A percentile compares a stretch with the other conserved stretches of the same genome.
These are phyloP conservation scores for Neolamprologus toae DNA, from an alignment of 2,113 vertebrate genomes.

Conservation along the genomic window DNA sequence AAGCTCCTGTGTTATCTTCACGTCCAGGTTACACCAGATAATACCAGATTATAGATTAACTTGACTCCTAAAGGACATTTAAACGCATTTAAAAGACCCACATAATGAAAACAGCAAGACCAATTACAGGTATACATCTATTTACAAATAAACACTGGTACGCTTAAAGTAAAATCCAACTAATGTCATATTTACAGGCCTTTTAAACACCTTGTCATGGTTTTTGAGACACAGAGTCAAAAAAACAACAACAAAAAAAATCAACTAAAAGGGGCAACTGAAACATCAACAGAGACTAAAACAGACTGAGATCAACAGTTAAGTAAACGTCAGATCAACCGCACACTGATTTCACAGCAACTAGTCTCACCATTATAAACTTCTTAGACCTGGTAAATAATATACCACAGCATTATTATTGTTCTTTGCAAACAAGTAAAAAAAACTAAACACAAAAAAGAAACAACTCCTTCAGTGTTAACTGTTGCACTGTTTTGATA, in stretches of 20 bases:
- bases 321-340: background rate
- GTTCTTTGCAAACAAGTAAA: background rate
- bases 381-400: background rate
- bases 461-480: fast-evolving
- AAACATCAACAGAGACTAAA: background rate
- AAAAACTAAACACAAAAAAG: background rate
- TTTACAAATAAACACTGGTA: background rate
- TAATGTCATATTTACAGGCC: background rate
- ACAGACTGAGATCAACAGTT: background rate
- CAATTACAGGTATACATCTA: background rate
- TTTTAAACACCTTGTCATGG: background rate
- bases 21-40: background rate
- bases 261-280: background rate
- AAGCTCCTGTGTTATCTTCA: background rate
- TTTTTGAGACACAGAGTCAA: background rate
- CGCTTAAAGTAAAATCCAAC: background rate
- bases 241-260: fast-evolving
- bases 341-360: background rate
- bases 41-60: background rate
- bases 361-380: background rate
- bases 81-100: background rate
- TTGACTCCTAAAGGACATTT: background rate
- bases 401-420: background rate
- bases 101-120: background rate
- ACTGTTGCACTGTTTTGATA: background rate